Evolutionary conservation across 2,113 vertebrate species (phyloP), one percentile per base, ranked within the genome.

Genomic region (Cochlearius cochlearius): DNA sequence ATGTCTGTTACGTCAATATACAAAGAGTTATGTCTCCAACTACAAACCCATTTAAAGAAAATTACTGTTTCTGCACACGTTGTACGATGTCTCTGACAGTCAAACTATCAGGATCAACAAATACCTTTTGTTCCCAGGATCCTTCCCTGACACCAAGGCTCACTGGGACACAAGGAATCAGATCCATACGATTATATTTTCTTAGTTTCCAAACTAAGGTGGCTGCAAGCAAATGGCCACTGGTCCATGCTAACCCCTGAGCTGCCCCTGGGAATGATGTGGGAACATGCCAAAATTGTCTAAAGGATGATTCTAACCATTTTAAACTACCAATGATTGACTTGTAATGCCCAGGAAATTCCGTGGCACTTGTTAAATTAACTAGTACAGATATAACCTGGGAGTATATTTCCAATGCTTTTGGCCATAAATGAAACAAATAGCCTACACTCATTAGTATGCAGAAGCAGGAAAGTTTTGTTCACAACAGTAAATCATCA

Each of bases 401-500:
- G 47, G 59, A 90, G 29, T 58, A 15, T 20, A 73, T 73, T 95
- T 83, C 50, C 1, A 11, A 9, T 81, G 49, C 23, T 92, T 91
- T 85, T 84, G 80, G 29, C 34, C 21, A 23, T 68, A 63, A 60
- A 26, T 52, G 43, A 83, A 69, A 80, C 60, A 62, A 78, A 88
- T 29, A 50, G 18, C 38, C 58, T 64, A 38, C n/a, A 72, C n/a
- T 63, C 77, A 72, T 43, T 58, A 64, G 27, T 53, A 36, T 76
- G 64, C n/a, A 79, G 87, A 66, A 86, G 84, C 91, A 87, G 86
- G 58, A 66, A 85, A 72, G 36, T 82, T 92, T 95, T 85, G 84
- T 52, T 95, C 59, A 67, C 38, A 83, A 50, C 38, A 75, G 19
- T 94, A 92, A 97, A 93, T 96, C 85, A 90, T 66, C 55, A 71